Conservation (phyloP, 2,888 invertebrate species). For the Prosopocoilus inquinatus region DNA sequence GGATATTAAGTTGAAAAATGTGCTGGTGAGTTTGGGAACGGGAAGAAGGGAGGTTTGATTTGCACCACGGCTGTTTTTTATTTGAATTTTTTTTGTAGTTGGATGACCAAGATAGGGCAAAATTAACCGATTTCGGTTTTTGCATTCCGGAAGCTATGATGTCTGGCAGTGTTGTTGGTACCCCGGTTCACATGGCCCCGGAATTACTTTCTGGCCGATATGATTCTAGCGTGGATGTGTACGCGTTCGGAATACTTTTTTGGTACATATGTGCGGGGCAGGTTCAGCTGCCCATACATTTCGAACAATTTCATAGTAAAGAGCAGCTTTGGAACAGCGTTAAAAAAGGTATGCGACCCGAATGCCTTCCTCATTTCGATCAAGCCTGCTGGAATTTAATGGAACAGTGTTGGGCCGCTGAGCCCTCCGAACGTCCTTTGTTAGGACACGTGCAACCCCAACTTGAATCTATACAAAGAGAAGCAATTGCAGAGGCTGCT, state of each 20-base stretch:
- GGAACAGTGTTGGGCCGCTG: conserved; percentile 80
- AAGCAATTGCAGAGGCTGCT: conserved; percentile 28
- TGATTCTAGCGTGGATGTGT: conserved; percentile 82
- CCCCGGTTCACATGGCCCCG: conserved; percentile 91
- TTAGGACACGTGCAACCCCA: conserved; percentile 74
- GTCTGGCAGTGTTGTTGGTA: conserved; percentile 85
- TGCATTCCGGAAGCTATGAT: conserved; percentile 89
- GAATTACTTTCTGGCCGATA: conserved; percentile 80
- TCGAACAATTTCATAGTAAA: conserved; percentile 81
- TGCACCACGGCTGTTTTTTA: conserved; percentile 7
- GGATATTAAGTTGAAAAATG: conserved; percentile 88
- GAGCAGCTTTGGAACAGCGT: conserved; percentile 85
- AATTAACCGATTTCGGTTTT: conserved; percentile 85
- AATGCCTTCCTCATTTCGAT: conserved; percentile 71
- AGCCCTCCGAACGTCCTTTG: conserved; percentile 70
- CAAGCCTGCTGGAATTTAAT: conserved; percentile 81
- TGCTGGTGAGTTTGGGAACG: conserved; percentile 61
- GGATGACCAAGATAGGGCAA: conserved; percentile 69
- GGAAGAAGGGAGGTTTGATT: not conserved
- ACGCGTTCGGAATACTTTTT: conserved; percentile 86
- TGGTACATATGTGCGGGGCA: conserved; percentile 89
- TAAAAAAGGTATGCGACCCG: conserved; percentile 78
- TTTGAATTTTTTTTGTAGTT: conserved; percentile 49
- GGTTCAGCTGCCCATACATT: conserved; percentile 72
- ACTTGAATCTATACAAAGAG: conserved; percentile 57